phyloP scores from a whole-genome alignment of 2,113 vertebrate species.

The Leucopternis melanops region DNA sequence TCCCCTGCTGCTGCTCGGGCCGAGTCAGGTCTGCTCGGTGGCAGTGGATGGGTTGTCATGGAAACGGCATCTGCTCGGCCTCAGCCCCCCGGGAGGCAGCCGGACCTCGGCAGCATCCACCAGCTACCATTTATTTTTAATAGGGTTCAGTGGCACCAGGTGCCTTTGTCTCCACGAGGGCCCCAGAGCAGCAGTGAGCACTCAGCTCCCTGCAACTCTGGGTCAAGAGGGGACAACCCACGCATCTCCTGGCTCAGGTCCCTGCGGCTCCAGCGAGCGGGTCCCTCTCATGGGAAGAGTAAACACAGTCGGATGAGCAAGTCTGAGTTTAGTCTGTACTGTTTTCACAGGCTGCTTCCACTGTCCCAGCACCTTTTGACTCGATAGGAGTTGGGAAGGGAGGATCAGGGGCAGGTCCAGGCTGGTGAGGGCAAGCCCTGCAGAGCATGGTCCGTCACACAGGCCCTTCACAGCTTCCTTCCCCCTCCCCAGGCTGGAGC shows the following conservation, averaged over 20 bases:
- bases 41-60: constrained; percentile 46
- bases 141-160: not conserved
- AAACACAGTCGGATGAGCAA: not conserved
- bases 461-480: not conserved
- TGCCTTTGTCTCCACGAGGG: not conserved
- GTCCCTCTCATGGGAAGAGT: not conserved
- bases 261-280: rapidly evolving
- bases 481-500: not conserved
- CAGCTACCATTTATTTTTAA: not conserved
- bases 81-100: constrained; percentile 15
- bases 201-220: not conserved
- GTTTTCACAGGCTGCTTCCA: not conserved
- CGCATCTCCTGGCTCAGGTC: not conserved
- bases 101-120: not conserved
- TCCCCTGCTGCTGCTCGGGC: rapidly evolving
- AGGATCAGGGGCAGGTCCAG: not conserved
- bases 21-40: not conserved
- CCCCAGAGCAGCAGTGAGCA: not conserved
- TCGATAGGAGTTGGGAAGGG: not conserved
- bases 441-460: not conserved
- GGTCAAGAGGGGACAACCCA: not conserved
- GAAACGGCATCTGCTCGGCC: constrained; percentile 55
- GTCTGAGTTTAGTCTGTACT: not conserved
- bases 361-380: not conserved
- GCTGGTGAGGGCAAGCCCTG: not conserved